These are phyloP conservation scores for Chelmon rostratus DNA, from an alignment of 2,797 vertebrate genomes.

Conservation along the genomic window DNA sequence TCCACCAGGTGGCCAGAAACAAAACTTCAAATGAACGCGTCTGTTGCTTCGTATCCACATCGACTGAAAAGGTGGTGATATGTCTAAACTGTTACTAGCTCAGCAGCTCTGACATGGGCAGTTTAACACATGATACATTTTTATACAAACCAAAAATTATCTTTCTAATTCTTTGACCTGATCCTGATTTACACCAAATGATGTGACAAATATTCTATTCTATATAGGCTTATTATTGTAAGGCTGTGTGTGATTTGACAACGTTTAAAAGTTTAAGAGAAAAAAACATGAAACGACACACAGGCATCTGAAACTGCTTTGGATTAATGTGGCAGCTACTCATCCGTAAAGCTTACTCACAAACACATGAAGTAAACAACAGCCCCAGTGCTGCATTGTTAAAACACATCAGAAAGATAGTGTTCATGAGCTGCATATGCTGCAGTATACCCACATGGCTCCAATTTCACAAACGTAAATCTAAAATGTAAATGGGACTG, in stretches of 20 bases:
- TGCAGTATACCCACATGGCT: neutral
- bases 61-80: too few relatives aligned
- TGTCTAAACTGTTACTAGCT: too few relatives aligned
- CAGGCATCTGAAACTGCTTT: neutral
- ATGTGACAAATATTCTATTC: neutral
- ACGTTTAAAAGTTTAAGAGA: too few relatives aligned
- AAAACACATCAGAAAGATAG: neutral
- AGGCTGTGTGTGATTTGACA: too few relatives aligned
- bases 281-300: neutral
- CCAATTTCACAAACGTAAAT: constrained; percentile 27
- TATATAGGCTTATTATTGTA: neutral
- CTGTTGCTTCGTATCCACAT: too few relatives aligned
- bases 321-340: neutral
- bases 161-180: neutral
- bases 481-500: neutral
- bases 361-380: neutral
- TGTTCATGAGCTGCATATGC: neutral
- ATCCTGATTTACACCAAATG: neutral
- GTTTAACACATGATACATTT: too few relatives aligned
- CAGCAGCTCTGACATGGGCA: too few relatives aligned
- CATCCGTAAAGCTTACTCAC: neutral
- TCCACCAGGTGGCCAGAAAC: too few relatives aligned
- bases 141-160: too few relatives aligned
- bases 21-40: too few relatives aligned
- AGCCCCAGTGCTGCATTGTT: neutral